Evolutionary conservation across 1,140 invertebrate genomes (phyloP), one percentile per base, ranked within the genome.

Genomic region (Caenorhabditis inopinata): DNA sequence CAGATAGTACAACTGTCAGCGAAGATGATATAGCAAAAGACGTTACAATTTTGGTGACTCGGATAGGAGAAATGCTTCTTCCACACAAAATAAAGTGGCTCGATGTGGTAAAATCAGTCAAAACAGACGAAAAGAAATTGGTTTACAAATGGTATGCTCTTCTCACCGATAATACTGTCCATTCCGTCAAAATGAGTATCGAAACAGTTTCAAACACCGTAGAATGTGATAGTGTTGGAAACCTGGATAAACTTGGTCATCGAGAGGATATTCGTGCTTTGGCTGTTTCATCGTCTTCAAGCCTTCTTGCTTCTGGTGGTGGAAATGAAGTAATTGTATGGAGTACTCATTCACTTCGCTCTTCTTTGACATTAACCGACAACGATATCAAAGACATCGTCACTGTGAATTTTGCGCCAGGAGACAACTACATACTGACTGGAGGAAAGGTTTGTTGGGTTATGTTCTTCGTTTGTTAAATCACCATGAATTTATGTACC

Each of bases 371-470:
- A 21, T 58, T 88, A 6, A 29, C 46, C n/a, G 85, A 83, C 29
- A 74, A 84, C 12, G 75, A 51, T 23, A 75, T 88, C 32, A 78
- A 76, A n/a, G 84, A 88, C 27, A 80, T 88, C 23, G 79, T 94
- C 11, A 92, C 92, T 80, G 91, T 92, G n/a, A 90, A 92, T 68
- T 96, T 98, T 90, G 93, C 93, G 9, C 94, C 95, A 23, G 96
- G 95, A 45, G 96, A 99, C 89, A 91, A 94, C 46, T 94, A 98
- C 91, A 92, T 94, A 47, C 90, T 98, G 62, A 92, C 94, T 73
- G 96, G 95, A 35, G 92, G 94, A 78, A 95, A 95, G 88, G 91
- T 91, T 85, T 38, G 27, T 27, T 53, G 49, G 7, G n/a, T 27
- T 9, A 18, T 9, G 45, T 62, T 49, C 25, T 23, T 1, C n/a